Evolutionary conservation across 2,113 vertebrate species (phyloP), one percentile per base, ranked within the genome.

Genomic region (Eurystomus gularis): DNA sequence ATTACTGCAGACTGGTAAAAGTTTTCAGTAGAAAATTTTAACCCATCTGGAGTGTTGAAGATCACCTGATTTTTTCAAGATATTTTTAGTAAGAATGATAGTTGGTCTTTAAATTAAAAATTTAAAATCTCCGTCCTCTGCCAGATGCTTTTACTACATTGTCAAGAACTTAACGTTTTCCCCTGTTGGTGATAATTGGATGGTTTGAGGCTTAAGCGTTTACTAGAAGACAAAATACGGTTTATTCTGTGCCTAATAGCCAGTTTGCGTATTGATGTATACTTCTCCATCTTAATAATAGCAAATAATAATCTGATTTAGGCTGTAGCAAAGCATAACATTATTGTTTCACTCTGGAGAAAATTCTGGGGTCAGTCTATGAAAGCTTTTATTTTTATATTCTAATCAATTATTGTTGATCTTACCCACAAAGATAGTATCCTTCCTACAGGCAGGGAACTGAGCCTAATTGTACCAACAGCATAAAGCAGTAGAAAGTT

Each of bases 61-160:
- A 95, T 92, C 78, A 90, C 92, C 73, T 93, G 79, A 91, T 91
- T 85, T 44, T 88, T 93, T 91, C 7, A 6, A 71, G 52, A 48
- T 90, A 77, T 91, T 87, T 97, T 96, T 96, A 93, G 86, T 54
- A 88, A 54, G 82, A 90, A 93, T 58, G 70, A 70, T 85, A 90
- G 65, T 85, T 96, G 51, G 29, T 84, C 72, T 93, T 93, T 46
- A 82, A 95, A 96, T 94, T 87, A 94, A 94, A 96, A 94, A 94
- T 81, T 65, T 81, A 91, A 83, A 88, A 70, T 71, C 81, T 82
- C 21, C 3, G 1, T 80, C 42, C n/a, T 24, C 35, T 44, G 83
- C 76, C 42, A 82, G 88, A 66, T 93, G 69, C 76, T 75, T 79
- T 82, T 82, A 85, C 86, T 93, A 70, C 20, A 44, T 69, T 90